Evolutionary conservation across 2,888 invertebrate genomes (phyloP), one percentile per base, ranked within the genome.

Genomic region (Plagodis dolabraria): DNA sequence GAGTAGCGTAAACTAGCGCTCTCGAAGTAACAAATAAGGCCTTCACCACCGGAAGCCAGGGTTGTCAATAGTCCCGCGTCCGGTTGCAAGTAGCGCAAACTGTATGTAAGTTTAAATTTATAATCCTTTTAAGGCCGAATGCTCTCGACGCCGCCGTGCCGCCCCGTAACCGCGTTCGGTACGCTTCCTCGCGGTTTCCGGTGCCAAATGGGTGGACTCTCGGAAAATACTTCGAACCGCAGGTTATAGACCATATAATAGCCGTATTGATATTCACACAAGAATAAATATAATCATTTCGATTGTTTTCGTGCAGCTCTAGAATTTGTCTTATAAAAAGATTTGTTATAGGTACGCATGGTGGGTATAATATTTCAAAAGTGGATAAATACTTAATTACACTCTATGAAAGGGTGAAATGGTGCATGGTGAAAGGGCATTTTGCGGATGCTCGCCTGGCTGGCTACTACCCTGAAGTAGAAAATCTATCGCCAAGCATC

Each of bases 91-190:
- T 45, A 48, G 60, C 36, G 46, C 43, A 55, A 50, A 65, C 52
- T 53, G 53, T 50, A 22, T 50, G 47, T 56, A 61, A 61, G 60
- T 61, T 57, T 53, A 48, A 61, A 65, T 63, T 60, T 63, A 65
- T 58, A 63, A 65, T 61, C 60, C 60, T 56, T 65, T 58, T 61
- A 58, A 58, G 50, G 36, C 36, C 40, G 59, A 57, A 50, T 59
- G 51, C 53, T 56, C 56, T 45, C 43, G 53, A 42, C 47, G 44
- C 47, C 38, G 9, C 56, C 53, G 40, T 45, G 10, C 40, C 40
- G 40, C 10, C 8, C 10, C 10, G 6, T 5, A 40, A 45, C 36
- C 9, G 36, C 49, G 47, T 47, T 33, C 50, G 54, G 47, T 38
- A 36, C 47, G 44, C 53, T 53, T 59, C 48, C 53, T 10, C 10